Conservation (phyloP, 2,888 invertebrate species). For the Smittia aterrima region DNA sequence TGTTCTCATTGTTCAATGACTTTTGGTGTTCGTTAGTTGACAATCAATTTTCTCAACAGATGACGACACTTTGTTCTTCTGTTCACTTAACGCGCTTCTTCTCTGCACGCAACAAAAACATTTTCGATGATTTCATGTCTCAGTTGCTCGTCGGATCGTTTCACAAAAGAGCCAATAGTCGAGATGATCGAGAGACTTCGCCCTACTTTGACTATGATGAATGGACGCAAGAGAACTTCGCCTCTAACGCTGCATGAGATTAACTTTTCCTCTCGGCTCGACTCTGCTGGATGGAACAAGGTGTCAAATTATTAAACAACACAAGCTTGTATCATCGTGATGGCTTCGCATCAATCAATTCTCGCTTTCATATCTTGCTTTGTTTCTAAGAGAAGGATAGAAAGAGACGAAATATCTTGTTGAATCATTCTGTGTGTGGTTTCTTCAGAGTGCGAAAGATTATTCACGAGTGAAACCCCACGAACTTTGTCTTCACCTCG, state of each 20-base stretch:
- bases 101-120: too few relatives aligned
- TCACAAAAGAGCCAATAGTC: not conserved
- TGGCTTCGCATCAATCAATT: constrained; percentile 35
- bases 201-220: constrained; percentile 36
- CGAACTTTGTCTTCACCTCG: constrained; percentile 20
- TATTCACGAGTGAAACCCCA: not conserved
- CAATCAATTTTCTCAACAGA: too few relatives aligned
- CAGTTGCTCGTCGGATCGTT: not conserved
- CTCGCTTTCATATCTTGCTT: not conserved
- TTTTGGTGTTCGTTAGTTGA: too few relatives aligned
- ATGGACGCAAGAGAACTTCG: not conserved
- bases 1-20: too few relatives aligned
- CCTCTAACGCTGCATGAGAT: constrained; percentile 29
- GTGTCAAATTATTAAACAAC: constrained; percentile 40
- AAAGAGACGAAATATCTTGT: constrained; percentile 8
- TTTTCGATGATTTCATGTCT: not conserved
- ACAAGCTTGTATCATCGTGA: constrained; percentile 31
- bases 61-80: too few relatives aligned
- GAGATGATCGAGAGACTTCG: not conserved
- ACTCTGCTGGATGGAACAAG: constrained; percentile 24
- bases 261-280: not conserved
- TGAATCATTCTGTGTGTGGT: constrained; percentile 21
- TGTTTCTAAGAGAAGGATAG: constrained; percentile 8
- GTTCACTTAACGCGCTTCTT: too few relatives aligned
- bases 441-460: constrained; percentile 5